Percentiles rank a stretch among this genome's conserved stretches.
These are phyloP conservation scores for Caenorhabditis sp. DNA, from an alignment of 2,888 invertebrate genomes.

Conservation along the genomic window DNA sequence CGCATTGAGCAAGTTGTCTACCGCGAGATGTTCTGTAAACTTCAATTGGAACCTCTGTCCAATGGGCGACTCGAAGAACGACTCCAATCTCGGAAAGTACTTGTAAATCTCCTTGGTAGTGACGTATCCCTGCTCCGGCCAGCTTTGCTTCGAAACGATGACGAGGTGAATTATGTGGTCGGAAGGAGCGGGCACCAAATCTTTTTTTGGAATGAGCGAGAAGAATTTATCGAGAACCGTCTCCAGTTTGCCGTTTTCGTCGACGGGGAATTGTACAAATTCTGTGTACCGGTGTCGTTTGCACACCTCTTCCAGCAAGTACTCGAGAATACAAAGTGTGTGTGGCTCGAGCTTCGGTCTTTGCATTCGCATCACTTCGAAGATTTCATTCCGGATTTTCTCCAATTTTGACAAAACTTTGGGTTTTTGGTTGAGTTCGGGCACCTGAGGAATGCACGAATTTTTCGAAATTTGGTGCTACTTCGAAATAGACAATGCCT, in stretches of 20 bases:
- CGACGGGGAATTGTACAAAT: too few species aligned
- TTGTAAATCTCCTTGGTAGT: slow-evolving; percentile 2
- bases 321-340: background rate
- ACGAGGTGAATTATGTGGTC: slow-evolving; percentile 14
- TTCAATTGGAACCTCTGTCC: slow-evolving; percentile 4
- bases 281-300: too few species aligned
- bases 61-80: background rate
- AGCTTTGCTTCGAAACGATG: background rate
- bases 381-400: slow-evolving; percentile 17
- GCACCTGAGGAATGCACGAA: too few species aligned
- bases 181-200: too few species aligned
- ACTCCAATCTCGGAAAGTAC: slow-evolving; percentile 2
- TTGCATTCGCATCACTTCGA: background rate
- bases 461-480: too few species aligned
- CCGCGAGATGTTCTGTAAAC: slow-evolving; percentile 6
- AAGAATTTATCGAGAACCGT: background rate
- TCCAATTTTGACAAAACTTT: slow-evolving; percentile 28
- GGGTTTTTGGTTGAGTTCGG: too few species aligned
- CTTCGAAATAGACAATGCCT: too few species aligned
- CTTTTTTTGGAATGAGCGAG: too few species aligned
- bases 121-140: slow-evolving; percentile 4
- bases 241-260: too few species aligned
- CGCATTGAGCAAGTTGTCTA: background rate
- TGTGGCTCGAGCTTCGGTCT: background rate
- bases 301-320: too few species aligned